Conservation (phyloP, 35 echinoderm and acorn worm species). For the Holothuria glaberrima region DNA sequence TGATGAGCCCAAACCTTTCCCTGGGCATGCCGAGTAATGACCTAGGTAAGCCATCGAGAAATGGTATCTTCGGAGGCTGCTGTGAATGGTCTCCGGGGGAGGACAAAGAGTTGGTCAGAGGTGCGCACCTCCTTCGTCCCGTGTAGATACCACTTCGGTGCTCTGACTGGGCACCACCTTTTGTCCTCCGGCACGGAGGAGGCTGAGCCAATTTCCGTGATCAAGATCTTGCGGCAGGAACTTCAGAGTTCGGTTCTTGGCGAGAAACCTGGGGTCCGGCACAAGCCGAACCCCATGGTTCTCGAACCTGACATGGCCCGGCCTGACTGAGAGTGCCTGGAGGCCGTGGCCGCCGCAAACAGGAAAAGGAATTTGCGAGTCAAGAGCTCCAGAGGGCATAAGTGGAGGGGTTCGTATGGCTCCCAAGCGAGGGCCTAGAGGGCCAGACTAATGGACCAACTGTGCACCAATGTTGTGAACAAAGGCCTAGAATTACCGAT, state of each 20-base stretch:
- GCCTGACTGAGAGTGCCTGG: too few relatives aligned
- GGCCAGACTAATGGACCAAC: background rate
- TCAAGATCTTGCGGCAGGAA: background rate
- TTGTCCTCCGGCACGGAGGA: too few relatives aligned
- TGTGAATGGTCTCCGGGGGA: background rate
- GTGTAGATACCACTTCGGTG: background rate
- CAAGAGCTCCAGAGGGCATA: background rate
- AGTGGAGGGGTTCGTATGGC: background rate
- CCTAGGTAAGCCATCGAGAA: slow-evolving; percentile 7
- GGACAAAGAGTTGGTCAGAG: background rate
- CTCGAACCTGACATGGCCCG: too few relatives aligned
- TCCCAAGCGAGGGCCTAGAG: background rate
- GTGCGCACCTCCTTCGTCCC: too few relatives aligned
- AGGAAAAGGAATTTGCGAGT: background rate
- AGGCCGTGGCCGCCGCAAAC: background rate
- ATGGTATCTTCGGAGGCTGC: background rate
- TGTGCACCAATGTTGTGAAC: background rate
- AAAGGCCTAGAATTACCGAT: background rate
- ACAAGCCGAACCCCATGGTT: background rate
- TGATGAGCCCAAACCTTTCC: background rate
- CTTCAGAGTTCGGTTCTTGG: background rate
- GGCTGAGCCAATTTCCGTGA: background rate
- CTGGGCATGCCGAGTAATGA: background rate
- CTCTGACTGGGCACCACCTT: background rate
- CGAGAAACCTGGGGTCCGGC: background rate